Evolutionary conservation across 2,888 invertebrate genomes (phyloP), one percentile per base, ranked within the genome.

Genomic region (Proisotoma minuta): DNA sequence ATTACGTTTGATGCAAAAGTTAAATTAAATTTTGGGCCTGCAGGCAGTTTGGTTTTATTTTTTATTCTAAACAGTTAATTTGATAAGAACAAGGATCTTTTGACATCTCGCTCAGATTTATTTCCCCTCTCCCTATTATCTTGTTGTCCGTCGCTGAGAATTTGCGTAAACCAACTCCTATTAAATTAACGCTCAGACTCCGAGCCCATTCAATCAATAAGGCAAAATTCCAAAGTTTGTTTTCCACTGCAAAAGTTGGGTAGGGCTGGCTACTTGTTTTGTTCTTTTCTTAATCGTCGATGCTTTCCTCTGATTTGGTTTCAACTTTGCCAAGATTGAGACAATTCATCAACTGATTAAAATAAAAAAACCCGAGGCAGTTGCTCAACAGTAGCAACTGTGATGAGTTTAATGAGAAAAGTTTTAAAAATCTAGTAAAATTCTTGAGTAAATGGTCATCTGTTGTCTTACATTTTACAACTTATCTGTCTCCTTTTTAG

Each of bases 331-430:
- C 40, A 34, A 68, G 60, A 65, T 63, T 65, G 63, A 63, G 62
- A 65, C 65, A 65, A 68, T 68, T 65, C 61, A 61, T 68, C 65
- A 68, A 52, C 52, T 63, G 59, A 68, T 65, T 68, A 54, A 54
- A 18, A 54, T 8, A 28, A 26, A 27, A 54, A 26, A 39, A 34
- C n/a, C 22, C 22, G 28, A 39, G 5, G n/a, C 20, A 34, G 22
- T 28, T 27, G n/a, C 5, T 10, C 47, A 8, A 47, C 47, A 57
- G 57, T 47, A 57, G 48, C 48, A 18, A n/a, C 23, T 39, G 34
- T 54, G 54, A 34, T 39, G 34, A 54, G 26, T 23, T 49, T 48
- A 49, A 58, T 49, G 49, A 58, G 58, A 49, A 58, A 58, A 27
- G 58, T 29, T 48, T 15, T n/a, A 18, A 28, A 48, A 48, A 29